phyloP scores from a whole-genome alignment of 2,113 vertebrate genomes.

The Dissostichus mawsoni region DNA sequence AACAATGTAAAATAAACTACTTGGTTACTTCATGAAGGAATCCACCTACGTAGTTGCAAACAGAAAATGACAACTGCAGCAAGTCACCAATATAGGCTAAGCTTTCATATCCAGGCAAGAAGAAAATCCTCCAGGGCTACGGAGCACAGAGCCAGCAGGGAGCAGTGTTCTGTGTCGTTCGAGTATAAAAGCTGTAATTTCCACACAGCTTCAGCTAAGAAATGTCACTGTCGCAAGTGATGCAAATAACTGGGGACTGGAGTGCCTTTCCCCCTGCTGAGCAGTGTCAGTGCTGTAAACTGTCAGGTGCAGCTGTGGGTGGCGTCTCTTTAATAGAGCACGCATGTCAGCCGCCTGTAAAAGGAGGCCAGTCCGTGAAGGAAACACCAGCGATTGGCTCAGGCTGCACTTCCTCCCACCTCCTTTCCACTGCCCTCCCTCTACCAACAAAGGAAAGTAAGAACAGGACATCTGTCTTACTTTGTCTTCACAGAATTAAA shows the following conservation, averaged over 20 bases:
- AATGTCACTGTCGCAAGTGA: conserved; percentile 47
- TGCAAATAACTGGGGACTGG: conserved; percentile 47
- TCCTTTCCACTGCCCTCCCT: conserved; percentile 12
- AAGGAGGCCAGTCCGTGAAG: conserved; percentile 87
- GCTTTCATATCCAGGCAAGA: conserved; percentile 20
- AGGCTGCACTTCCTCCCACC: conserved; percentile 22
- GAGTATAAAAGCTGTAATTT: conserved; percentile 47
- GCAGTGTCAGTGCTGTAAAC: conserved; percentile 63
- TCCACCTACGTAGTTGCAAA: neutral
- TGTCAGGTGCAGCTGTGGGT: conserved; percentile 88
- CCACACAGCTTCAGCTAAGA: conserved; percentile 39
- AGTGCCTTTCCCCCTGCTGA: neutral
- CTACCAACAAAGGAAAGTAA: conserved; percentile 49
- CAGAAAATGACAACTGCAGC: conserved; percentile 16
- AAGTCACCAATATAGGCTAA: conserved; percentile 14
- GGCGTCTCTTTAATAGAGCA: conserved; percentile 90
- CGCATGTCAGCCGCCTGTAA: conserved; percentile 87
- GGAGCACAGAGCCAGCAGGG: conserved; percentile 22
- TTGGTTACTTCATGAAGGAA: conserved; percentile 7
- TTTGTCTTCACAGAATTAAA: conserved; percentile 51
- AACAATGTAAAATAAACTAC: neutral
- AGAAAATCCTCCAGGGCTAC: conserved; percentile 4
- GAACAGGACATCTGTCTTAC: conserved; percentile 67
- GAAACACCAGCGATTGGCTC: conserved; percentile 60
- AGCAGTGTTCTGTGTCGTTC: neutral